Evolutionary conservation across 2,113 vertebrate genomes (phyloP), one percentile per base, ranked within the genome.

Genomic region (Trachemys scripta): DNA sequence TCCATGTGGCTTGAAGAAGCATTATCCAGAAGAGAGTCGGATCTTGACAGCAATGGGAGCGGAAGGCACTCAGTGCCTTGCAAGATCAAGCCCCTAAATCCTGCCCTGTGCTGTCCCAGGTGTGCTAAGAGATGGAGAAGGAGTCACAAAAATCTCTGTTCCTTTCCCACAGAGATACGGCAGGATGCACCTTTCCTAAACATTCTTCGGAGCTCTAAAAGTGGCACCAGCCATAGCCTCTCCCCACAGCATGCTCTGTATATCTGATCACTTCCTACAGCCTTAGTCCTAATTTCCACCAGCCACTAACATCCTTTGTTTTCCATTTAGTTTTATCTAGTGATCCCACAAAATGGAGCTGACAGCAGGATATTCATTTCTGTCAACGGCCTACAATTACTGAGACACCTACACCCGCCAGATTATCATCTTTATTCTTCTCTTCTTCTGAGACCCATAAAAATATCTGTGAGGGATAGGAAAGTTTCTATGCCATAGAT

Each of bases 341-440:
- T 0, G 0, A 83, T 54, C 22, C 50, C 87, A 96, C 49, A 94
- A 95, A 93, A 95, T 57, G 47, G 79, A 95, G 59, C 92, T 91
- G 83, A 95, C 92, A 94, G 79, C 56, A 82, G 31, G 42, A 85
- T 0, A 85, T 78, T 20, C 85, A 92, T 94, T 94, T 84, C 90
- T 90, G 53, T 94, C 96, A 96, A 91, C 91, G 94, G 57, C 11
- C 54, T 4, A 56, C 62, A 95, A 90, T 96, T 96, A 94, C 3
- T 47, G 35, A 94, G 95, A 93, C 82, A 75, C 22, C 56, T 88
- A 24, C 80, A 79, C 51, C 31, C 57, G 88, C 13, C 83, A 92
- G 91, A 96, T 96, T 76, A n/a, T 45, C 59, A 50, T 97, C 93
- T 88, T 54, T 83, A 88, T 50, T 5, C 3, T 0, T 76, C n/a